Percentiles rank a stretch among this genome's conserved stretches.
Conservation (phyloP, 2,113 vertebrate genomes). For the Theristicus caerulescens region DNA sequence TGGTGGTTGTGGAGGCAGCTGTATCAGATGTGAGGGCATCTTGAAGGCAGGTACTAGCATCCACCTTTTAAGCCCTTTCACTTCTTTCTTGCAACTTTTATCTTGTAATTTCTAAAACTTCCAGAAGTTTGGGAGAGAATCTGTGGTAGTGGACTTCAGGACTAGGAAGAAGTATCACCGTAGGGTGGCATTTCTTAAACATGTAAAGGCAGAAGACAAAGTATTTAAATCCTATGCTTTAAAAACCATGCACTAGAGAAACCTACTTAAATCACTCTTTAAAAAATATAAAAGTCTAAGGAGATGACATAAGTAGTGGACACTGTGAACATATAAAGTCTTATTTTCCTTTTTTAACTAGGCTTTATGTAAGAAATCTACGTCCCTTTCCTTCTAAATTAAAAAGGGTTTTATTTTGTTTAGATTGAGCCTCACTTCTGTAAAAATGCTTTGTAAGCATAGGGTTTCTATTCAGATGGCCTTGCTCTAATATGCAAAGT, state of each 20-base stretch:
- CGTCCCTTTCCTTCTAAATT: background rate
- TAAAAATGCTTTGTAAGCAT: background rate
- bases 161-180: background rate
- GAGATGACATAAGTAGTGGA: background rate
- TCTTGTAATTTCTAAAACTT: background rate
- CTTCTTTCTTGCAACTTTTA: background rate
- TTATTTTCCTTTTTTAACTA: background rate
- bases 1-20: background rate
- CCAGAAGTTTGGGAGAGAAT: background rate
- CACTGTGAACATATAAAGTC: background rate
- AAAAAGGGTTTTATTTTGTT: background rate
- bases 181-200: background rate
- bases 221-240: background rate
- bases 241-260: background rate
- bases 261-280: background rate
- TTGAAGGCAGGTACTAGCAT: background rate
- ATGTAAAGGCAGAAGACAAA: background rate
- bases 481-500: slow-evolving; percentile 7
- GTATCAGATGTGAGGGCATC: background rate
- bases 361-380: background rate
- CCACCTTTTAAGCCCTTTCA: background rate
- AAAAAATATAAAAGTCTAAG: background rate
- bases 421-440: background rate
- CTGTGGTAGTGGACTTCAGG: background rate
- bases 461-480: background rate